Percentiles rank a stretch among this genome's conserved stretches.
Conservation (phyloP, 2,113 vertebrate species). For the Felis catus region DNA sequence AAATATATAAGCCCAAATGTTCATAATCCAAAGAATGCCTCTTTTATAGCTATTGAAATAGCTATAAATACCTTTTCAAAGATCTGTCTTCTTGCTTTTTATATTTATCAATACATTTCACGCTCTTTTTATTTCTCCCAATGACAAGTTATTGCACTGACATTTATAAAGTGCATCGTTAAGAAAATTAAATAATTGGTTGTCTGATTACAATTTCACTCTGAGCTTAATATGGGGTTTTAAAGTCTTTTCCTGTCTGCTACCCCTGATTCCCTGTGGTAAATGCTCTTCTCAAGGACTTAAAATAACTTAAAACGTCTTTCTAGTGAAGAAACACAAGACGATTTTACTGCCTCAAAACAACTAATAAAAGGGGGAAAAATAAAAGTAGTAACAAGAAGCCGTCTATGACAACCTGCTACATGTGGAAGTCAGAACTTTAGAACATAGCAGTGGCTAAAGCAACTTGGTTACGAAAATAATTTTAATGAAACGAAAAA, state of each 20-base stretch:
- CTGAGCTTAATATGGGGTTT: constrained; percentile 47
- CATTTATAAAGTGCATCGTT: constrained; percentile 63
- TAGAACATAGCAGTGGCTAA: background rate
- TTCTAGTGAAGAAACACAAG: constrained; percentile 46
- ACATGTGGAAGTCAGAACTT: background rate
- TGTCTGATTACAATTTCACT: constrained; percentile 67
- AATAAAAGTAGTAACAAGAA: background rate
- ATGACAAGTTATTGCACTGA: constrained; percentile 42
- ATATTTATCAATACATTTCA: constrained; percentile 44
- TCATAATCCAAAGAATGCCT: background rate
- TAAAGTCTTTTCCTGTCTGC: constrained; percentile 32
- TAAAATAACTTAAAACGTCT: constrained; percentile 56
- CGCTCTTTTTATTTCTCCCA: constrained; percentile 6
- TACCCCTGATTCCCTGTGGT: constrained; percentile 3
- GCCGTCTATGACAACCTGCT: constrained; percentile 5
- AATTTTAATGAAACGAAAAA: constrained; percentile 45
- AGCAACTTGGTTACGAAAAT: constrained; percentile 25
- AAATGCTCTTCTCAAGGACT: constrained; percentile 51
- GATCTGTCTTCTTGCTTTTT: background rate
- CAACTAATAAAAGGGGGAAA: background rate
- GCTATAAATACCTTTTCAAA: background rate
- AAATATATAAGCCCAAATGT: background rate
- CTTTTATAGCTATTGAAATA: constrained; percentile 14
- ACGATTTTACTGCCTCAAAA: constrained; percentile 30
- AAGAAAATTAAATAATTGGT: constrained; percentile 70